These are phyloP conservation scores for Actinostola sp. DNA, from an alignment of 92 coral and sea anemone species.

Conservation along the genomic window DNA sequence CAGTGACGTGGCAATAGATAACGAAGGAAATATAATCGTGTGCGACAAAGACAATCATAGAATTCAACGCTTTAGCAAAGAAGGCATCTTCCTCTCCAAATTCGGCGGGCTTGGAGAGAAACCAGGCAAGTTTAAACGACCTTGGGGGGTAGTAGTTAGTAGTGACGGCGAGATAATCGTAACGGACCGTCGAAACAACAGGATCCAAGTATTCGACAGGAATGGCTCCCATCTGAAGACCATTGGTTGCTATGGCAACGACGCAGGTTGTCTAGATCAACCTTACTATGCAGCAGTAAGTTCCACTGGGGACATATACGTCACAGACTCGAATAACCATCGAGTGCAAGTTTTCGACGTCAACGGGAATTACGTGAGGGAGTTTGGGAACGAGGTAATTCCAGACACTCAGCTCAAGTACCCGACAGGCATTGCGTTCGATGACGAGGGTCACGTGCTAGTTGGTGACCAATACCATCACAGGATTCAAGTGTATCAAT, in stretches of 20 bases:
- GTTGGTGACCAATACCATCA: constrained; percentile 97
- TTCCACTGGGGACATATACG: constrained; percentile 74
- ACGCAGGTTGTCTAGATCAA: constrained; percentile 66
- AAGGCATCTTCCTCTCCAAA: constrained; percentile 79
- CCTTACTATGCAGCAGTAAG: constrained; percentile 89
- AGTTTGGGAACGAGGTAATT: constrained; percentile 58
- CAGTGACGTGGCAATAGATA: constrained; percentile 86
- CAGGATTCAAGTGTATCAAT: constrained; percentile 79
- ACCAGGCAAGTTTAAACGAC: constrained; percentile 81
- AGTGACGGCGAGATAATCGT: constrained; percentile 74
- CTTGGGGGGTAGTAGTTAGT: constrained; percentile 93
- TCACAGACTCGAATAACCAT: constrained; percentile 95
- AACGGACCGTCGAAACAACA: constrained; percentile 82
- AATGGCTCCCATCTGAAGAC: constrained; percentile 75
- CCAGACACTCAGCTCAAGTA: constrained; percentile 73
- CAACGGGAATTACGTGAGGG: constrained; percentile 74
- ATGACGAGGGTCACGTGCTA: constrained; percentile 87
- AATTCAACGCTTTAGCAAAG: constrained; percentile 85
- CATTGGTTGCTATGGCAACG: constrained; percentile 85
- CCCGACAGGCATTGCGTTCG: constrained; percentile 97
- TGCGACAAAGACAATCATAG: constrained; percentile 98
- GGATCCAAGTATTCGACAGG: constrained; percentile 77
- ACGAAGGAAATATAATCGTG: constrained; percentile 68
- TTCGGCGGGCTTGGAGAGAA: constrained; percentile 85
- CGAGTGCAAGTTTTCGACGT: constrained; percentile 87